Percentiles rank a stretch among this genome's conserved stretches.
Evolutionary conservation across 2,113 vertebrate species (phyloP).

Genomic region (Calidris pygmaea): DNA sequence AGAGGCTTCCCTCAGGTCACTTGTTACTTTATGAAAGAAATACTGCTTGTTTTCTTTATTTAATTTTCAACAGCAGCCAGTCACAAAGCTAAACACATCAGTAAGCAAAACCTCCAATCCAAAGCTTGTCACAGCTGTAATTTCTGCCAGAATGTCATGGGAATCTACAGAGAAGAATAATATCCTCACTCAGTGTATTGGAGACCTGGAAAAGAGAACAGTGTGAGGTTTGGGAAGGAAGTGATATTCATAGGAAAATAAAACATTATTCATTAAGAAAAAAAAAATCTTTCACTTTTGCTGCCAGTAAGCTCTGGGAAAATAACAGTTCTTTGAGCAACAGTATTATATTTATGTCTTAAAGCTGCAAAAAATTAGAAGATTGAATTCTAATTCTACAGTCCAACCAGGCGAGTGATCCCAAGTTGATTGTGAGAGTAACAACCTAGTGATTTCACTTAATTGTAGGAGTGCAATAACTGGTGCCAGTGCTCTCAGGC

Average conservation of each 20-base stretch:
- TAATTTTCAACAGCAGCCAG: slow-evolving; percentile 27
- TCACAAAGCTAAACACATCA: slow-evolving; percentile 19
- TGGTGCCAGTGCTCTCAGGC: background rate
- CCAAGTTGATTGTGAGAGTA: background rate
- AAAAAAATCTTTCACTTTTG: background rate
- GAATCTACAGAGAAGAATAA: slow-evolving; percentile 25
- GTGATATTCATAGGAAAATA: background rate
- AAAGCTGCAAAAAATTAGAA: slow-evolving; percentile 8
- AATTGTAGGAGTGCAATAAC: background rate
- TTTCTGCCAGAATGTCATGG: slow-evolving; percentile 4
- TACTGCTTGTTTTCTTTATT: slow-evolving; percentile 18
- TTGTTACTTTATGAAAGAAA: slow-evolving; percentile 25
- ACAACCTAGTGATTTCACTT: background rate
- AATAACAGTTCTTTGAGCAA: background rate
- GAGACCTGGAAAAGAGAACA: slow-evolving; percentile 1
- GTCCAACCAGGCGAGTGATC: rapidly evolving
- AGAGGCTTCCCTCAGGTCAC: slow-evolving; percentile 11
- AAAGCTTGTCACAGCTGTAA: background rate
- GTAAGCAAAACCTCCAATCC: background rate
- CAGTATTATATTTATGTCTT: background rate
- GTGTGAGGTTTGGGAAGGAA: background rate
- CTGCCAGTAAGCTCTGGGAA: background rate
- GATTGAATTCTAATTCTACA: background rate
- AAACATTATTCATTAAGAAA: background rate
- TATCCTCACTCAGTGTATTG: background rate